phyloP scores from a whole-genome alignment of 2,797 vertebrate genomes.

The Fistularia tabacaria region DNA sequence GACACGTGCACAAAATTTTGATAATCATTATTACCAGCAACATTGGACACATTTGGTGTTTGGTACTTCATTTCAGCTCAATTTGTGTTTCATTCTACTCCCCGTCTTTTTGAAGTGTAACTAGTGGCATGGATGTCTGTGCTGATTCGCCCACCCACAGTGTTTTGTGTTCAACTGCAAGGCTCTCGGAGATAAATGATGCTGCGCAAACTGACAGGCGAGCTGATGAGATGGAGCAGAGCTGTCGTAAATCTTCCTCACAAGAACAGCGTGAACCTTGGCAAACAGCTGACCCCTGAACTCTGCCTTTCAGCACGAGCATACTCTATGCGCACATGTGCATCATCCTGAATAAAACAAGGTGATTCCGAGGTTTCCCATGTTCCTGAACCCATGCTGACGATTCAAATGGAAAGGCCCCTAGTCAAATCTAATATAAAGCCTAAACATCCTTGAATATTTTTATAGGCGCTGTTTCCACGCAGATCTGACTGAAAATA shows the following conservation, averaged over 20 bases:
- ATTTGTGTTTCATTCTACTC: background rate
- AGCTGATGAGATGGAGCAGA: conserved; percentile 49
- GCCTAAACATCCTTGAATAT: too few species aligned
- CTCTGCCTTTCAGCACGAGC: background rate
- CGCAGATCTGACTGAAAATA: too few species aligned
- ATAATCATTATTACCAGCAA: too few species aligned
- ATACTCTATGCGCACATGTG: background rate
- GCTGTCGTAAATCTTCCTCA: conserved; percentile 45
- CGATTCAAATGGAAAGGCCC: too few species aligned
- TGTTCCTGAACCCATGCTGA: too few species aligned
- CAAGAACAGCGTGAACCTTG: conserved; percentile 37
- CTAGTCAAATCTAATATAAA: too few species aligned
- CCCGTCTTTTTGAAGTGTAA: background rate
- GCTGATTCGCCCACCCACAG: background rate
- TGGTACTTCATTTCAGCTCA: background rate
- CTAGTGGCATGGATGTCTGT: background rate
- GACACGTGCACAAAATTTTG: too few species aligned
- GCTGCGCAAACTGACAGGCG: conserved; percentile 20
- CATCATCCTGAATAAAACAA: background rate
- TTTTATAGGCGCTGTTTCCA: too few species aligned
- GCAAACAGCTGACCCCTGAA: conserved; percentile 42
- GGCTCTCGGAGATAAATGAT: conserved; percentile 43
- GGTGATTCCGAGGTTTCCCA: too few species aligned
- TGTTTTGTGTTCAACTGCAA: conserved; percentile 1
- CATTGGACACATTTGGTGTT: too few species aligned